Evolutionary conservation across 2,888 invertebrate genomes (phyloP).

Genomic region (Caenorhabditis sp.): DNA sequence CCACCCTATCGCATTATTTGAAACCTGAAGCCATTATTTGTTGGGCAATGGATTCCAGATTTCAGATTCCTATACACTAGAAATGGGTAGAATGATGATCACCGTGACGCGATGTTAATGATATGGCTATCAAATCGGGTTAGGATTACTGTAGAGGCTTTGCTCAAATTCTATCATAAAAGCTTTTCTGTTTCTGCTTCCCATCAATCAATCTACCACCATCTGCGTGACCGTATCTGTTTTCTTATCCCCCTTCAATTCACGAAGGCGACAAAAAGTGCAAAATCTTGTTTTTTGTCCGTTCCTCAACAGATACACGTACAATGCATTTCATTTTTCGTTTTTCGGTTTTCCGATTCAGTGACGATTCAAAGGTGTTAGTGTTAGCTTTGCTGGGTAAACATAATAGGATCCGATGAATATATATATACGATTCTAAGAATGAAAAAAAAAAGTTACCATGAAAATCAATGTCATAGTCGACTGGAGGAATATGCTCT

Average conservation of each 20-base stretch:
- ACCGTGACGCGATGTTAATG: slow-evolving; percentile 16
- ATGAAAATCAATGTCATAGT: slow-evolving; percentile 61
- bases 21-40: slow-evolving; percentile 41
- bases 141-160: not conserved
- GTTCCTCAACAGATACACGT: slow-evolving; percentile 30
- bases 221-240: slow-evolving; percentile 45
- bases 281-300: slow-evolving; percentile 34
- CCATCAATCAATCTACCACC: slow-evolving; percentile 11
- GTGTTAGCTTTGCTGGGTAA: slow-evolving; percentile 34
- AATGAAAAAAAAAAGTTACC: slow-evolving; percentile 29
- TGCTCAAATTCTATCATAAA: too few species aligned
- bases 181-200: too few species aligned
- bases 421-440: not conserved
- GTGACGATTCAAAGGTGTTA: slow-evolving; percentile 35
- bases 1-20: slow-evolving; percentile 47
- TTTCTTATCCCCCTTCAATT: slow-evolving; percentile 28
- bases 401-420: not conserved
- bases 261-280: slow-evolving; percentile 5
- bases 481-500: slow-evolving; percentile 67
- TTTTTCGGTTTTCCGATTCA: slow-evolving; percentile 49
- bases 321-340: too few species aligned
- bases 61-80: not conserved
- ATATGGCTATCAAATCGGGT: not conserved
- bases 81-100: slow-evolving; percentile 10
- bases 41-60: slow-evolving; percentile 26